Base-by-base conservation (phyloP, 2,113 vertebrate species). In the Nematolebias whitei region DNA sequence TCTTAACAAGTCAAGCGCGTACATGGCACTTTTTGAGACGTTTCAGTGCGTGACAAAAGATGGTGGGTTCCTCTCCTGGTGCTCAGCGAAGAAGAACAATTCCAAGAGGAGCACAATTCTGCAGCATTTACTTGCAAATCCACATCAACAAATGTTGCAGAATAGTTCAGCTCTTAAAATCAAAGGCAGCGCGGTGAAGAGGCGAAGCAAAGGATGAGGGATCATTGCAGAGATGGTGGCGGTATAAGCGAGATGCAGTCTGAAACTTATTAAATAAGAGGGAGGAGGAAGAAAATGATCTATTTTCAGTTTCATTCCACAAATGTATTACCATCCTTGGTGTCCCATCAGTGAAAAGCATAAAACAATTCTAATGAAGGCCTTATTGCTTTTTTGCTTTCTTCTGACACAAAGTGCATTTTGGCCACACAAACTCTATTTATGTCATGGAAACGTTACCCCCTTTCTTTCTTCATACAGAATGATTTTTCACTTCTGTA, bases 111-210 rank as follows among this genome's bases (percentile, higher is more conserved):
- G 91, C 90, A 92, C 90, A 92, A 89, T 92, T 91, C 90, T 91
- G 90, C 88, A 92, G 90, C 91, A 91, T 91, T 92, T 92, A 91
- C 90, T 90, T 89, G 82, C 90, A 90, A 82, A 87, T 87, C 89
- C 85, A 90, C 90, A 92, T 89, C 83, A 92, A 92, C 90, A 92
- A 92, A 92, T 92, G 90, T 91, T 92, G 90, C 91, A 92, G 91
- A 91, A 92, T 91, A 91, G 91, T 92, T 91, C 89, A 87, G 85
- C 91, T 92, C 90, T 92, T 92, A 90, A 91, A 92, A 92, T 91
- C 89, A 92, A 90, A 89, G 83, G 85, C 82, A 74, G 82, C 49
- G 73, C 64, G 86, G 82, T 85, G 83, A 86, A 69, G 79, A 78
- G 70, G 83, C 85, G 83, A 88, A 79, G 89, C 75, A 83, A 75